These are phyloP conservation scores for Scolopax rusticola DNA, from an alignment of 2,797 vertebrate genomes.

Conservation along the genomic window DNA sequence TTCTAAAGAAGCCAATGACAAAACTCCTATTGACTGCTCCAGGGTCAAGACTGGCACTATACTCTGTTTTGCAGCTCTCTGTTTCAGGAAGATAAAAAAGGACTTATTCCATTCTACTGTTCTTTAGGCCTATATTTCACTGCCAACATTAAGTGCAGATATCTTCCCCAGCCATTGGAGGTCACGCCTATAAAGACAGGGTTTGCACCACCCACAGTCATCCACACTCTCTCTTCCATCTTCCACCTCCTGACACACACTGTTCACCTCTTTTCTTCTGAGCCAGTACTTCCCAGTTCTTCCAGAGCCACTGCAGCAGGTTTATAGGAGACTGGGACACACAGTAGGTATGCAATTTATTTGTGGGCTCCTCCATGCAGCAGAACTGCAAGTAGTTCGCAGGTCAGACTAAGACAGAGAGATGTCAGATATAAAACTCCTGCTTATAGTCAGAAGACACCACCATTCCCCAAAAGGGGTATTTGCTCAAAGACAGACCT, in stretches of 20 bases:
- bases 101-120: not conserved
- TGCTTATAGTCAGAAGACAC: not conserved
- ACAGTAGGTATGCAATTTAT: fast-evolving
- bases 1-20: not conserved
- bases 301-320: not conserved
- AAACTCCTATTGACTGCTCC: not conserved
- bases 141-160: not conserved
- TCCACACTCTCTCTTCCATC: not conserved
- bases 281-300: not conserved
- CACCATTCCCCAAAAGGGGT: not conserved
- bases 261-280: not conserved
- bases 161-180: not conserved
- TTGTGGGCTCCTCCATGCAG: not conserved
- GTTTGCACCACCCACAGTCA: not conserved
- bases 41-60: not conserved
- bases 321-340: not conserved
- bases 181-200: not conserved
- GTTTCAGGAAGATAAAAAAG: not conserved
- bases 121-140: not conserved
- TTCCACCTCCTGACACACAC: fast-evolving
- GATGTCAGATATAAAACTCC: not conserved
- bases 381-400: not conserved
- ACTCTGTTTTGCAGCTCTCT: not conserved
- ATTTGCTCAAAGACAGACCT: not conserved
- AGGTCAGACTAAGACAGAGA: not conserved